These are phyloP conservation scores for Peromyscus californicus DNA, from an alignment of 2,113 vertebrate genomes.

Conservation along the genomic window DNA sequence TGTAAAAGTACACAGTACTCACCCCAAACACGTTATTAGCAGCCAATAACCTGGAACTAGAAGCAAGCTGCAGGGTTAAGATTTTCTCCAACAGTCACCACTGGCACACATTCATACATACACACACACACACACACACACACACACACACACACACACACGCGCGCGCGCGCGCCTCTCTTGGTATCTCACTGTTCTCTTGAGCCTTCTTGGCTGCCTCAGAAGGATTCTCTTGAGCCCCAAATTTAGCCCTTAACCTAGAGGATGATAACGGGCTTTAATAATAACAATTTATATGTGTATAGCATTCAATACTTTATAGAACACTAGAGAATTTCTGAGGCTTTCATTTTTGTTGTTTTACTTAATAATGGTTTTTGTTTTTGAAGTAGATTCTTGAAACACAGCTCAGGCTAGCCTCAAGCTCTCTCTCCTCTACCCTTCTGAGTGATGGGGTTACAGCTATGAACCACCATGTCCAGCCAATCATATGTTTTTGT, in stretches of 20 bases:
- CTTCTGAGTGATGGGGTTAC: neutral
- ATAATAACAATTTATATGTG: neutral
- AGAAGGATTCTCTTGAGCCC: neutral
- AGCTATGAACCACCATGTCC: neutral
- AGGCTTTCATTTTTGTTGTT: slow-evolving; percentile 10
- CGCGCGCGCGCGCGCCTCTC: neutral
- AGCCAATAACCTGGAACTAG: slow-evolving; percentile 21
- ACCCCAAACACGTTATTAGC: neutral
- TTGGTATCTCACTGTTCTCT: too few species aligned
- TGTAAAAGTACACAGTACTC: slow-evolving; percentile 38
- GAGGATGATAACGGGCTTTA: neutral
- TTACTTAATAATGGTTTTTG: neutral
- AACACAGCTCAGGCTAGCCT: neutral
- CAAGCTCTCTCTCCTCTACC: neutral
- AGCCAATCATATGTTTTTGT: neutral
- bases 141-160: neutral
- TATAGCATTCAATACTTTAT: neutral
- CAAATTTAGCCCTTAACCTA: neutral
- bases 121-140: neutral
- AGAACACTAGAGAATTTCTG: neutral
- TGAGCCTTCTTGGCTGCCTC: neutral
- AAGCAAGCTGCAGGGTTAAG: neutral
- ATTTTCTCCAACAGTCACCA: neutral
- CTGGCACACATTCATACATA: too few species aligned
- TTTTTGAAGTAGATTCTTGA: neutral